phyloP scores from a whole-genome alignment of 2,113 vertebrate species.

The Prolemur simus region DNA sequence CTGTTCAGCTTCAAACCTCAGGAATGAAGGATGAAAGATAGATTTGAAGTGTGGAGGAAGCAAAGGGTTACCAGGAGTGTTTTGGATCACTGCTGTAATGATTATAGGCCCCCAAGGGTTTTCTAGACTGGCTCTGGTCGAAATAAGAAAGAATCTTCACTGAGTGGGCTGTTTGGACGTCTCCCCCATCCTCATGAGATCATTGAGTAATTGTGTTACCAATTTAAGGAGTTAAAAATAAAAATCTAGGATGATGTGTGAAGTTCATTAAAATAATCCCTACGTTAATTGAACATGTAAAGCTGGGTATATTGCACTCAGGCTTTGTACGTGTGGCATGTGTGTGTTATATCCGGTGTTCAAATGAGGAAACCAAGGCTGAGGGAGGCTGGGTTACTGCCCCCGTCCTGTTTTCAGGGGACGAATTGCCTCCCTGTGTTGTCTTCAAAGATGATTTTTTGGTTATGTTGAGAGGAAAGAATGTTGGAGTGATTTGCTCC shows the following conservation, averaged over 20 bases:
- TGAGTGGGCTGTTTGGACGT: no score
- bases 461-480: neutral
- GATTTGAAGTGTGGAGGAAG: neutral
- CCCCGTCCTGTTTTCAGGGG: rapidly evolving
- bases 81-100: neutral
- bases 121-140: neutral
- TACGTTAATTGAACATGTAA: rapidly evolving
- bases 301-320: rapidly evolving
- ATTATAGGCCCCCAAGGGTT: neutral
- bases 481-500: neutral
- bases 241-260: neutral
- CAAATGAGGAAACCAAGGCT: neutral
- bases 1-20: neutral
- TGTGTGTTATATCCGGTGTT: rapidly evolving
- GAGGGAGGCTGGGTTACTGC: no score
- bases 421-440: neutral
- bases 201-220: neutral
- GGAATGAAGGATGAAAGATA: neutral
- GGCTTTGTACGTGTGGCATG: neutral
- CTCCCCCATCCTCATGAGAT: neutral
- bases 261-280: neutral
- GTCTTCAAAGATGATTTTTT: neutral
- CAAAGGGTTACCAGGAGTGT: rapidly evolving
- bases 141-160: neutral
- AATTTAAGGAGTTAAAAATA: neutral